Evolutionary conservation across 1,140 invertebrate genomes (phyloP).

Genomic region (Eciton burchellii): DNA sequence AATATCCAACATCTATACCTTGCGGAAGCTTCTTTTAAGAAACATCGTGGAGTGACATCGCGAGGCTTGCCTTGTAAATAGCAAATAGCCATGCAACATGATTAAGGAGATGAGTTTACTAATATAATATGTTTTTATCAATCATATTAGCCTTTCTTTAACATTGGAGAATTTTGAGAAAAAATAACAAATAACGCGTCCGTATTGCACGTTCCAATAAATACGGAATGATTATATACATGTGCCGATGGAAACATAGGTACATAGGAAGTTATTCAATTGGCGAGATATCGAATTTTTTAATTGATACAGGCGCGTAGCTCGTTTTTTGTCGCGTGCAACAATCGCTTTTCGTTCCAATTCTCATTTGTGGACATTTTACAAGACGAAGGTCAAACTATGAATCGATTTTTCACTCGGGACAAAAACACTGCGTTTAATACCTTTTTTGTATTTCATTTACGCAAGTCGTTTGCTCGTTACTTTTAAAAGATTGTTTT

Average conservation of each 20-base stretch:
- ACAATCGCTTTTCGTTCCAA: slow-evolving; percentile 20
- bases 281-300: slow-evolving; percentile 38
- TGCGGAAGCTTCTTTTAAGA: no score
- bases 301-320: slow-evolving; percentile 4
- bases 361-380: slow-evolving; percentile 32
- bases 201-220: slow-evolving; percentile 1
- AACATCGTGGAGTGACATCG: no score
- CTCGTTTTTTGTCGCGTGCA: background rate
- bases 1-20: no score
- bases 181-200: no score
- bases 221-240: slow-evolving; percentile 3
- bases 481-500: slow-evolving; percentile 37
- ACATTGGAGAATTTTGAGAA: no score
- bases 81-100: no score
- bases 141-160: no score
- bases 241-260: background rate
- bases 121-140: no score
- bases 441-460: slow-evolving; percentile 4
- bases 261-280: slow-evolving; percentile 31
- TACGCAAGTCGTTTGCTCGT: slow-evolving; percentile 26
- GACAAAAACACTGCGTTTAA: slow-evolving; percentile 22
- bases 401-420: slow-evolving; percentile 27
- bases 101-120: no score
- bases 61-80: no score
- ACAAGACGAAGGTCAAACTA: slow-evolving; percentile 39